phyloP scores from a whole-genome alignment of 2,888 invertebrate species.

The Cheilosia variabilis region DNA sequence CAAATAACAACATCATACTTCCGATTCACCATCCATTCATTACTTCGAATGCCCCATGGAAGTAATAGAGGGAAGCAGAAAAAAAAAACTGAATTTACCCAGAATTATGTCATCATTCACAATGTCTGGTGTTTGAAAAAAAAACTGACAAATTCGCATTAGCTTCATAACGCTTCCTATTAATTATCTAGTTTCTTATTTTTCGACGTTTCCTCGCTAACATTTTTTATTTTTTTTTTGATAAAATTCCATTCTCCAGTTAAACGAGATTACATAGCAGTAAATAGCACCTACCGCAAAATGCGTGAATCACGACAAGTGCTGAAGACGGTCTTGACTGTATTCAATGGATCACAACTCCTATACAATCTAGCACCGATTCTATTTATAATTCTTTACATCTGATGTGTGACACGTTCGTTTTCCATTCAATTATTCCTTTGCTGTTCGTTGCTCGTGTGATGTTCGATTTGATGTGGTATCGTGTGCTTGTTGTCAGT shows the following conservation, averaged over 20 bases:
- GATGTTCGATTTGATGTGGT: conserved; percentile 43
- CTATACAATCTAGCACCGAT: not conserved
- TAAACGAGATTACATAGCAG: conserved; percentile 37
- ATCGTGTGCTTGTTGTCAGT: conserved; percentile 58
- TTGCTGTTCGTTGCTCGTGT: conserved; percentile 29
- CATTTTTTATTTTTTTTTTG: conserved; percentile 8
- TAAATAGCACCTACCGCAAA: conserved; percentile 68
- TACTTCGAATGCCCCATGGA: conserved; percentile 4
- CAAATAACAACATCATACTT: conserved; percentile 7
- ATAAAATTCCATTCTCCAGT: conserved; percentile 53
- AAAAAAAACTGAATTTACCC: conserved; percentile 24
- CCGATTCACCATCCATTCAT: conserved; percentile 17
- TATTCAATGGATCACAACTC: conserved; percentile 1
- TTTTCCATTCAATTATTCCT: conserved; percentile 41
- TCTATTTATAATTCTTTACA: conserved; percentile 49
- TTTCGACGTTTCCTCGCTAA: not conserved
- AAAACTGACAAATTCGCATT: conserved; percentile 38
- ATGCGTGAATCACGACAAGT: conserved; percentile 70
- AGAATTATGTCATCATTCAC: conserved; percentile 45
- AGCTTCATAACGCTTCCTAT: conserved; percentile 49
- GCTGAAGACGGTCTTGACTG: conserved; percentile 16
- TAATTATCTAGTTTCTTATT: conserved; percentile 25
- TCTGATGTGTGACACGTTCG: conserved; percentile 53
- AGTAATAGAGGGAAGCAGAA: conserved; percentile 1
- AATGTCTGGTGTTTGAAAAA: not conserved